Percentiles rank a stretch among this genome's conserved stretches.
Evolutionary conservation across 2,113 vertebrate species (phyloP).

Genomic region (pig (Sus scrofa)): T2T-Sscrofa CM000812.6:216245501-216246000

Average conservation of each 20-base stretch:
- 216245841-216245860: constrained; percentile 42
- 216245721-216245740: neutral
- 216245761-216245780: constrained; percentile 26
- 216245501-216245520: neutral
- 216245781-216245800: constrained; percentile 36
- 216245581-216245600: neutral
- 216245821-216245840: constrained; percentile 52
- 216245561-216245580: neutral
- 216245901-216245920: constrained; percentile 21
- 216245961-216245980: constrained; percentile 14
- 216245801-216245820: constrained; percentile 26
- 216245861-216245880: constrained; percentile 46
- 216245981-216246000: neutral
- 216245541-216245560: neutral
- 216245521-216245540: neutral
- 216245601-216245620: neutral
- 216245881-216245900: neutral
- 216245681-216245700: neutral
- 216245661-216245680: neutral
- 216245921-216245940: neutral
- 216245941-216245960: neutral
- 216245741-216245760: neutral
- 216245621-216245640: neutral
- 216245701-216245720: neutral
- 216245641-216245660: neutral